Conservation (phyloP, 1,140 invertebrate species). For the Habropoda laboriosa region DNA sequence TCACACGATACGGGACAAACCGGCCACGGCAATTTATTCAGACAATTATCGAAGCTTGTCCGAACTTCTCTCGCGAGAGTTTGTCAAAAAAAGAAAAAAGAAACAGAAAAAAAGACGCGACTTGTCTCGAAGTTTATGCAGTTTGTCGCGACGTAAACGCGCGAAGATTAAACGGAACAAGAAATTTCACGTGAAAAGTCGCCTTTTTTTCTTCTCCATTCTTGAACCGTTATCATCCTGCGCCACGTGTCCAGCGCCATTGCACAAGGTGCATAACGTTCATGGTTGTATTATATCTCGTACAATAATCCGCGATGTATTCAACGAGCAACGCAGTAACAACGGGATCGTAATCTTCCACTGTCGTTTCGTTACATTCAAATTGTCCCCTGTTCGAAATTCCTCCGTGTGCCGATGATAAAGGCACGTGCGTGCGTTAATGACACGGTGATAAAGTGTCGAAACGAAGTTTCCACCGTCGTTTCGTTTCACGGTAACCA, state of each 20-base stretch:
- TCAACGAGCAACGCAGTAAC: conserved; percentile 38
- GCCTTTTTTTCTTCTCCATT: background rate
- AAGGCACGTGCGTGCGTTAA: background rate
- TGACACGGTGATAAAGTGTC: background rate
- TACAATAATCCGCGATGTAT: conserved; percentile 48
- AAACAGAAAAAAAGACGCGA: too few species aligned
- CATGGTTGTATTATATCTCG: conserved; percentile 35
- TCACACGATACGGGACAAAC: background rate
- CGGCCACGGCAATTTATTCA: background rate
- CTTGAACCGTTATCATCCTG: conserved; percentile 48
- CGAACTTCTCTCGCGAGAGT: background rate
- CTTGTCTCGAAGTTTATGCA: background rate
- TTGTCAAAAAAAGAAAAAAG: background rate
- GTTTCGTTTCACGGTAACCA: background rate
- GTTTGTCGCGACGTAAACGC: background rate
- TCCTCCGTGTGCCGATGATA: background rate
- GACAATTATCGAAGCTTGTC: conserved; percentile 1
- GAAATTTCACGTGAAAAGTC: background rate
- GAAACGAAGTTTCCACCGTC: background rate
- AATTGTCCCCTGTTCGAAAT: background rate
- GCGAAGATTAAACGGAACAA: background rate
- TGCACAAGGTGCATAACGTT: conserved; percentile 52
- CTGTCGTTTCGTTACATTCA: conserved; percentile 21
- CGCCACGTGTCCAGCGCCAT: conserved; percentile 22
- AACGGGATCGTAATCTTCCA: conserved; percentile 40